These are phyloP conservation scores for Macaria liturata DNA, from an alignment of 2,888 invertebrate species.

Conservation along the genomic window DNA sequence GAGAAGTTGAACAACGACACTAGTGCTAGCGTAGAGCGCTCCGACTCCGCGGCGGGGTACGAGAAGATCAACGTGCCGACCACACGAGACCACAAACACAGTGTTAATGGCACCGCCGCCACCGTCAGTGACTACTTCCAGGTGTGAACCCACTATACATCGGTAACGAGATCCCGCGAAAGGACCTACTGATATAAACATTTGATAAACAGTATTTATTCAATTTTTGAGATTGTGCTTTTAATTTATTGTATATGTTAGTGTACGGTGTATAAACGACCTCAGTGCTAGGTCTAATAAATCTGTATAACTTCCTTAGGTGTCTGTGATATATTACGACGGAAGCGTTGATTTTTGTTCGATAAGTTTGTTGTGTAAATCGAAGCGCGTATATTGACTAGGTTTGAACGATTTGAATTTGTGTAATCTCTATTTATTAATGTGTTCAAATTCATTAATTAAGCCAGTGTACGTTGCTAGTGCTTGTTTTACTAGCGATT, in stretches of 20 bases:
- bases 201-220: slow-evolving; percentile 51
- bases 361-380: neutral
- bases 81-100: slow-evolving; percentile 62
- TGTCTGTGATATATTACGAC: slow-evolving; percentile 76
- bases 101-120: slow-evolving; percentile 70
- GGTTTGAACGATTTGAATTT: slow-evolving; percentile 41
- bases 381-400: slow-evolving; percentile 3
- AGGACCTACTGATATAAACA: slow-evolving; percentile 50
- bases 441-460: slow-evolving; percentile 55
- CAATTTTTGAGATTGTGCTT: slow-evolving; percentile 63
- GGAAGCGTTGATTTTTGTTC: slow-evolving; percentile 46
- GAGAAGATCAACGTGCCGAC: slow-evolving; percentile 69
- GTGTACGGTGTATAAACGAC: slow-evolving; percentile 57
- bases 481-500: slow-evolving; percentile 32
- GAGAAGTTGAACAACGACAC: slow-evolving; percentile 81
- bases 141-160: slow-evolving; percentile 51
- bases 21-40: slow-evolving; percentile 55
- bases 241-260: slow-evolving; percentile 63
- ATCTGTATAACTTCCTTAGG: slow-evolving; percentile 73
- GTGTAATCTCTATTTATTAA: slow-evolving; percentile 57
- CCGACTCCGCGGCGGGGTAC: slow-evolving; percentile 72
- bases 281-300: slow-evolving; percentile 60
- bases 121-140: slow-evolving; percentile 78
- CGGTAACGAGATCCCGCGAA: slow-evolving; percentile 13
- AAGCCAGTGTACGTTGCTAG: slow-evolving; percentile 38